Evolutionary conservation across 1,140 invertebrate genomes (phyloP).

Genomic region (Aphidius gifuensis): DNA sequence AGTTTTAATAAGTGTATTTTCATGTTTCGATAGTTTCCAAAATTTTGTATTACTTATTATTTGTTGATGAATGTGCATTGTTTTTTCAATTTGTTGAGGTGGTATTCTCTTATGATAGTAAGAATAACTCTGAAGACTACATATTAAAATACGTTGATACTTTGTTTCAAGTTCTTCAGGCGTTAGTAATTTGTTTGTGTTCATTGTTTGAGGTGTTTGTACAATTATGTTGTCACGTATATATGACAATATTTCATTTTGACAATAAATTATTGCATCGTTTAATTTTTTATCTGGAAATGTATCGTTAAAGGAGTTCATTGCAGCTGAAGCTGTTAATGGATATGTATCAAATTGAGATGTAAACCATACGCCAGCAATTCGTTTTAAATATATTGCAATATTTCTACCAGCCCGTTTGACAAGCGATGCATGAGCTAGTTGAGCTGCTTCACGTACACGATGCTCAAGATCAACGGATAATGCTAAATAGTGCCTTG

Average conservation of each 20-base stretch:
- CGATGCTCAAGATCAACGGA: constrained; percentile 73
- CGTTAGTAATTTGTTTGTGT: constrained; percentile 40
- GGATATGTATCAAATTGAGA: constrained; percentile 79
- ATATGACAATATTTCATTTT: constrained; percentile 72
- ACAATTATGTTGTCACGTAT: constrained; percentile 68
- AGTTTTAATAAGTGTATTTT: constrained; percentile 57
- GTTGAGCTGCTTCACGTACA: constrained; percentile 72
- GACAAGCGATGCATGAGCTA: constrained; percentile 68
- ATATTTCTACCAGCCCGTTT: constrained; percentile 68
- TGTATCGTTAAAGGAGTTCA: constrained; percentile 63
- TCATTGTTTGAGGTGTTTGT: constrained; percentile 62
- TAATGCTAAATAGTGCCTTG: constrained; percentile 70
- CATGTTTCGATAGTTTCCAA: constrained; percentile 69
- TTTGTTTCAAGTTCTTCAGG: constrained; percentile 72
- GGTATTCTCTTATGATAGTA: constrained; percentile 61
- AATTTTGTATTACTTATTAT: constrained; percentile 65
- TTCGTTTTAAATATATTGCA: constrained; percentile 72
- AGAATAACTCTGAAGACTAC: constrained; percentile 66
- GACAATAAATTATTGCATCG: constrained; percentile 73
- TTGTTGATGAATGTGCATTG: constrained; percentile 52
- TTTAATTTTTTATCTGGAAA: constrained; percentile 69
- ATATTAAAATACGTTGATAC: constrained; percentile 66
- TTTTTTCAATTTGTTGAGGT: constrained; percentile 54
- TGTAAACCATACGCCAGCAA: constrained; percentile 74
- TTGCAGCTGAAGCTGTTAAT: constrained; percentile 72